These are phyloP conservation scores for Achlya flavicornis DNA, from an alignment of 2,888 invertebrate genomes.

Conservation along the genomic window DNA sequence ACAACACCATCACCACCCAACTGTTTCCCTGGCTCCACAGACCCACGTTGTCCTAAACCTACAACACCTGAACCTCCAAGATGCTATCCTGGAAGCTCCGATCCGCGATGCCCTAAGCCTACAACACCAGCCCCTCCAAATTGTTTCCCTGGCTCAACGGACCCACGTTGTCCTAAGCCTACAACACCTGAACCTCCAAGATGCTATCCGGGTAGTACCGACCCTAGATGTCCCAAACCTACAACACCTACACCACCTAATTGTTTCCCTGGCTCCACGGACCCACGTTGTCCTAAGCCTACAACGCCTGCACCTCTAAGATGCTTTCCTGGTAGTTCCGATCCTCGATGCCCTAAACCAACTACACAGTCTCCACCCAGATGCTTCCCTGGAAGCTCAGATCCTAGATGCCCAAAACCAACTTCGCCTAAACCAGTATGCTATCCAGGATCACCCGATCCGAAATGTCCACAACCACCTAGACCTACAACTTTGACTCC, in stretches of 20 bases:
- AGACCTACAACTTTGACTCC: constrained; percentile 35
- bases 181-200: constrained; percentile 33
- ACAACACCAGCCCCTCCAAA: constrained; percentile 37
- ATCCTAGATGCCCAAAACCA: constrained; percentile 43
- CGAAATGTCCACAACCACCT: constrained; percentile 46
- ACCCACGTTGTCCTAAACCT: constrained; percentile 46
- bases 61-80: constrained; percentile 38
- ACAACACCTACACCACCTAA: constrained; percentile 24
- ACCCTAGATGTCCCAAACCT: constrained; percentile 44
- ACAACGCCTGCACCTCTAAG: constrained; percentile 32
- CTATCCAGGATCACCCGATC: constrained; percentile 59
- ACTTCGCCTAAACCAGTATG: constrained; percentile 36
- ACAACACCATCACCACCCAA: constrained; percentile 25
- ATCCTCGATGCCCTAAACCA: constrained; percentile 55
- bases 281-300: constrained; percentile 38
- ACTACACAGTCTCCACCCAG: constrained; percentile 28
- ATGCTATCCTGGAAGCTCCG: constrained; percentile 42
- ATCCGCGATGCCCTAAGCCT: constrained; percentile 46
- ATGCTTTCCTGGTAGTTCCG: constrained; percentile 46
- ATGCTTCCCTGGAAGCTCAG: constrained; percentile 47
- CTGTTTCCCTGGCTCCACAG: constrained; percentile 31
- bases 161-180: constrained; percentile 25
- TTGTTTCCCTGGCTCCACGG: constrained; percentile 45
- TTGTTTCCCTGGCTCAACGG: constrained; percentile 32
- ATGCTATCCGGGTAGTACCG: constrained; percentile 49